A percentile compares a stretch with the other conserved stretches of the same genome.
phyloP scores from a whole-genome alignment of 2,113 vertebrate genomes.

The Aythya baeri region DNA sequence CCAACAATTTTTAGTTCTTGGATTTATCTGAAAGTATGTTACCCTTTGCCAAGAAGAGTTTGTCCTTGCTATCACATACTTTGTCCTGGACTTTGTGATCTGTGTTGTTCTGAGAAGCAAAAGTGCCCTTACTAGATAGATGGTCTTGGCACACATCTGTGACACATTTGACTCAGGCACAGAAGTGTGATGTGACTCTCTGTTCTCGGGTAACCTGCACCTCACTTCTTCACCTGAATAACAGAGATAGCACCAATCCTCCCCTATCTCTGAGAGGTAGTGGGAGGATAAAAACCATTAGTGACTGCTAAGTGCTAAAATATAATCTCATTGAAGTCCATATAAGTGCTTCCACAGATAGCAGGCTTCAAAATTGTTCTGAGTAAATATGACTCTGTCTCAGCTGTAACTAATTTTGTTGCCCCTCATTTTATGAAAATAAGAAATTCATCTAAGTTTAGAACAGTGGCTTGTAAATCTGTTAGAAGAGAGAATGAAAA shows the following conservation, averaged over 20 bases:
- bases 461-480: background rate
- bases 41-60: background rate
- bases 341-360: background rate
- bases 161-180: background rate
- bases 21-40: background rate
- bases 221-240: slow-evolving; percentile 27
- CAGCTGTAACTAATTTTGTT: background rate
- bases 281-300: slow-evolving; percentile 3
- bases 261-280: background rate
- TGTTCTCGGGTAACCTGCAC: background rate
- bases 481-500: background rate
- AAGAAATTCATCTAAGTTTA: background rate
- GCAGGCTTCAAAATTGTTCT: background rate
- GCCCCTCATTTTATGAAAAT: background rate
- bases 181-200: background rate
- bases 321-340: background rate
- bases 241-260: background rate
- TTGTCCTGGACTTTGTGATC: slow-evolving; percentile 8
- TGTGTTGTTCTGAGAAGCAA: background rate
- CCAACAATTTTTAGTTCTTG: background rate
- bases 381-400: background rate
- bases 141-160: background rate
- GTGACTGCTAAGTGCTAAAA: background rate
- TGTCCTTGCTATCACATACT: background rate
- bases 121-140: background rate